These are phyloP conservation scores for Chionodraco myersi DNA, from an alignment of 2,113 vertebrate species.

Conservation along the genomic window DNA sequence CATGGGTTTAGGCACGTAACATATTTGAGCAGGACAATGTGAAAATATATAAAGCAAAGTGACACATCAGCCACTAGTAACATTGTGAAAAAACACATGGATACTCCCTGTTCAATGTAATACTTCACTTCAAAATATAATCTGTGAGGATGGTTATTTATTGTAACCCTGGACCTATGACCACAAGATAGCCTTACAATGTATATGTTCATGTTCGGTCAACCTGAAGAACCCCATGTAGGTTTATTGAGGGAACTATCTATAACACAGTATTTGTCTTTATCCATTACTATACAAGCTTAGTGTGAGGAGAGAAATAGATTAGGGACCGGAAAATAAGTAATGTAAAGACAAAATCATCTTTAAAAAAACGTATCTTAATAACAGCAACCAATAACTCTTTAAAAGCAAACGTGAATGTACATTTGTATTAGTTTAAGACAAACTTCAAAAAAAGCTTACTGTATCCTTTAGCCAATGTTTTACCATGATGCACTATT, in stretches of 20 bases:
- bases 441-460: neutral
- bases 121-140: neutral
- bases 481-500: neutral
- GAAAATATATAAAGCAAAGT: conserved; percentile 31
- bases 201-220: neutral
- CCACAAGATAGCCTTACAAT: neutral
- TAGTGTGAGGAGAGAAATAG: neutral
- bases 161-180: neutral
- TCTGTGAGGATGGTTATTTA: neutral
- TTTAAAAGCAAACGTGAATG: neutral
- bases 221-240: neutral
- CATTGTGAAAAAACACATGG: neutral
- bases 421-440: neutral
- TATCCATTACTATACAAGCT: neutral
- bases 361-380: too few relatives aligned
- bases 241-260: neutral
- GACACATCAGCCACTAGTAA: conserved; percentile 22
- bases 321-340: too few relatives aligned
- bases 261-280: neutral
- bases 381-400: neutral
- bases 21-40: conserved; percentile 2
- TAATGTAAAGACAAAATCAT: too few relatives aligned
- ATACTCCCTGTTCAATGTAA: neutral
- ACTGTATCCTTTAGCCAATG: neutral
- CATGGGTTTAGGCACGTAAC: neutral